Conservation (phyloP, 2,113 vertebrate genomes). For the Pitta sordida region DNA sequence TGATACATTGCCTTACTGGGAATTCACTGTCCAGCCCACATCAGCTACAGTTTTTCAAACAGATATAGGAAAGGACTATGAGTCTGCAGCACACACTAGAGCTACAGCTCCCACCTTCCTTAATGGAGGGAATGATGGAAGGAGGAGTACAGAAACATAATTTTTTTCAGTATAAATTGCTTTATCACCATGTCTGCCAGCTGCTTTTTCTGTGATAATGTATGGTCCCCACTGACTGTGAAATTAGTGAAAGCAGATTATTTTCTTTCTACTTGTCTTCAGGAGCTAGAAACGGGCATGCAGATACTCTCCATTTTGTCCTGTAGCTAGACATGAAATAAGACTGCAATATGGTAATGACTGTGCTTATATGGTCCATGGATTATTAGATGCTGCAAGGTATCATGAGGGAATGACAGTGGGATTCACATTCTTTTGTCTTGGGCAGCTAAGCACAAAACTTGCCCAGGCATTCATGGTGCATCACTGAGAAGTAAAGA, state of each 20-base stretch:
- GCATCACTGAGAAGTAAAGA: background rate
- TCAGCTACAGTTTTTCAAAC: background rate
- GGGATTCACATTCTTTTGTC: background rate
- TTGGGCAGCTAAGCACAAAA: background rate
- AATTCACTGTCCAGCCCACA: background rate
- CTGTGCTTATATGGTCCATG: background rate
- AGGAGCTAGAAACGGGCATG: background rate
- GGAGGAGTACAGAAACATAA: fast-evolving
- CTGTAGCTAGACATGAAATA: background rate
- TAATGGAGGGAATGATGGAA: background rate
- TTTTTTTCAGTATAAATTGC: background rate
- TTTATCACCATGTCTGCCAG: background rate
- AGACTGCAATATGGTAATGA: background rate
- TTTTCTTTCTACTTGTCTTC: background rate
- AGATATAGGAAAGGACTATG: background rate
- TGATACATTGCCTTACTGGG: background rate
- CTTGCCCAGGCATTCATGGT: background rate
- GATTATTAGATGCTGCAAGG: background rate
- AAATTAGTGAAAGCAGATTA: background rate
- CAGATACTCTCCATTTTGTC: background rate
- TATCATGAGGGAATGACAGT: background rate
- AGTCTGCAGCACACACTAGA: background rate
- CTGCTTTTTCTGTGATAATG: background rate
- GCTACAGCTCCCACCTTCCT: background rate
- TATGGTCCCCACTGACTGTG: background rate